Conservation (phyloP, 2,113 vertebrate genomes). For the Nycticebus coucang region DNA sequence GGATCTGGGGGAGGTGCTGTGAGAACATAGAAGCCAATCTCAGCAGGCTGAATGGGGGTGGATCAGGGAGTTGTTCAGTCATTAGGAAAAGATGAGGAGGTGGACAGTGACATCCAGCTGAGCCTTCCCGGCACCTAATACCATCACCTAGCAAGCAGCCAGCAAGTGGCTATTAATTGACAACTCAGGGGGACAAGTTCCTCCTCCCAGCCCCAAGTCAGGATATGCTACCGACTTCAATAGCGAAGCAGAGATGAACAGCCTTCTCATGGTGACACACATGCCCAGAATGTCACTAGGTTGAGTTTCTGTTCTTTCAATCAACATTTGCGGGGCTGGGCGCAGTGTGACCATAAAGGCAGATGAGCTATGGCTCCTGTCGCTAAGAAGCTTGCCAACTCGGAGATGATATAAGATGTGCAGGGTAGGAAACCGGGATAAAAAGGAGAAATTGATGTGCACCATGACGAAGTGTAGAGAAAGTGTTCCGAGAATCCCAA, state of each 20-base stretch:
- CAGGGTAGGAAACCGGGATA: neutral
- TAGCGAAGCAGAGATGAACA: neutral
- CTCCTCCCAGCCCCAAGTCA: neutral
- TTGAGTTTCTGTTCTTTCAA: conserved; percentile 31
- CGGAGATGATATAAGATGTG: neutral
- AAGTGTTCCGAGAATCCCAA: neutral
- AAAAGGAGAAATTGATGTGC: conserved; percentile 17
- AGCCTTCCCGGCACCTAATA: neutral
- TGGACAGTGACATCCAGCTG: neutral
- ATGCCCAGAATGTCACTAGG: conserved; percentile 6
- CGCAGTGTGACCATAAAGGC: neutral
- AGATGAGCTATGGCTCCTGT: conserved; percentile 22
- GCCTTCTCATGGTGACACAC: neutral
- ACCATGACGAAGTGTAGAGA: neutral
- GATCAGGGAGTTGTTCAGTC: neutral
- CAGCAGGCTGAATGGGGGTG: accelerated
- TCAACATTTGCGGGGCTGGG: neutral
- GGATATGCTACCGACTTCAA: neutral
- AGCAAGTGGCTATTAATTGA: neutral
- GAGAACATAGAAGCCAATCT: neutral
- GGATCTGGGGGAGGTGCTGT: accelerated
- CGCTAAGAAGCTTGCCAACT: neutral
- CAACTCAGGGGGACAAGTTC: neutral
- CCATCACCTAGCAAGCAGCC: accelerated
- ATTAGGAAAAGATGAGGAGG: neutral